Conservation (phyloP, 2,113 vertebrate species). For the Gambusia holbrooki region DNA sequence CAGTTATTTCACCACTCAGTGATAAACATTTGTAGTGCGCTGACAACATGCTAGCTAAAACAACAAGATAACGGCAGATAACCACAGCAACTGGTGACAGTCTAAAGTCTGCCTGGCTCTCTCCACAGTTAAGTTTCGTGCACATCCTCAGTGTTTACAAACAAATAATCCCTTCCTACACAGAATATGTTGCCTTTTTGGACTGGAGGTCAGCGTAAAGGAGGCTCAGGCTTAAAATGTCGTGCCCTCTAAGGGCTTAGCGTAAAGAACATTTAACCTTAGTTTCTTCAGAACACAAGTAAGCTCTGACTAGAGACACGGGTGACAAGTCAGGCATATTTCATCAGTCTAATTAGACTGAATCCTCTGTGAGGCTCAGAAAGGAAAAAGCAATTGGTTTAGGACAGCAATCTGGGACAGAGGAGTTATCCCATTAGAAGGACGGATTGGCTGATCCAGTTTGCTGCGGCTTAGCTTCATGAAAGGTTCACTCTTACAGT, state of each 20-base stretch:
- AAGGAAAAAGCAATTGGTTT: slow-evolving; percentile 5
- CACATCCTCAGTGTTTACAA: too few relatives aligned
- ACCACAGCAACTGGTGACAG: too few relatives aligned
- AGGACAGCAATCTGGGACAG: slow-evolving; percentile 19
- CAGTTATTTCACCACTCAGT: too few relatives aligned
- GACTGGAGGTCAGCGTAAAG: neutral
- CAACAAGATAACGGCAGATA: too few relatives aligned
- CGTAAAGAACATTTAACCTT: slow-evolving; percentile 2
- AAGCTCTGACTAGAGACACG: neutral
- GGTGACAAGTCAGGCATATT: slow-evolving; percentile 13
- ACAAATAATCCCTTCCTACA: too few relatives aligned
- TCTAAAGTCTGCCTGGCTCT: too few relatives aligned
- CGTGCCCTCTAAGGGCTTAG: neutral
- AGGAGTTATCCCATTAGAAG: neutral
- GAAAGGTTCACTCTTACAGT: slow-evolving; percentile 10
- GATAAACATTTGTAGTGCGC: too few relatives aligned
- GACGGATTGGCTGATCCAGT: slow-evolving; percentile 4
- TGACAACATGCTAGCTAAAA: too few relatives aligned
- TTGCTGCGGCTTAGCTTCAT: slow-evolving; percentile 11
- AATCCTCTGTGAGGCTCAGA: slow-evolving; percentile 7
- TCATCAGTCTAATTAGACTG: slow-evolving; percentile 36
- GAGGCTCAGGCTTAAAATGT: neutral
- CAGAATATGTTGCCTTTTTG: too few relatives aligned
- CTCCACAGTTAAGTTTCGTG: too few relatives aligned
- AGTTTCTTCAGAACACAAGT: slow-evolving; percentile 6